Conservation (phyloP, 1,140 invertebrate genomes). For the Leptopilina clavipes region DNA sequence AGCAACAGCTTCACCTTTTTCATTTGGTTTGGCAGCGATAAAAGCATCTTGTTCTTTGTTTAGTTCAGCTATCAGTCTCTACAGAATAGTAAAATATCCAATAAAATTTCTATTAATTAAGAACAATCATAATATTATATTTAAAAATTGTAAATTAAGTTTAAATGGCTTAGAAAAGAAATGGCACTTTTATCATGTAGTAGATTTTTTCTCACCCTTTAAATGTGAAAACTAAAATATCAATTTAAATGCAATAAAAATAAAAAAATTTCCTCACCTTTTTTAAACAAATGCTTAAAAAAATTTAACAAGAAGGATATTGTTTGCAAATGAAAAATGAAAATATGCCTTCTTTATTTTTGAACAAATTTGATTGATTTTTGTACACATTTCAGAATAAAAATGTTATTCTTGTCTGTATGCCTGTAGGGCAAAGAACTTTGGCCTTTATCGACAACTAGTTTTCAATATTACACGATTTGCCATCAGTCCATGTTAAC, state of each 20-base stretch:
- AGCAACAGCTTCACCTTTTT: slow-evolving; percentile 85
- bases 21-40: slow-evolving; percentile 88
- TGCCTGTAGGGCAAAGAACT: not conserved
- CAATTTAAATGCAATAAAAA: no score
- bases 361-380: slow-evolving; percentile 3
- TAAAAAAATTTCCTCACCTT: no score
- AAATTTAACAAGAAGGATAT: not conserved
- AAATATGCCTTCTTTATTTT: not conserved
- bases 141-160: no score
- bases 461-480: not conserved
- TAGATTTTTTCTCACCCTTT: no score
- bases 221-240: no score
- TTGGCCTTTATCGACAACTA: slow-evolving; percentile 4
- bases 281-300: not conserved
- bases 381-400: not conserved
- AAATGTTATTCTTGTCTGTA: not conserved
- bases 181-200: not conserved
- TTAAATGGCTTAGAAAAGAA: not conserved
- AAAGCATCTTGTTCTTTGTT: slow-evolving; percentile 98
- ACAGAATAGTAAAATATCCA: slow-evolving; percentile 49
- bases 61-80: slow-evolving; percentile 96
- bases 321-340: not conserved
- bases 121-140: no score
- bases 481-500: not conserved
- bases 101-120: not conserved